Evolutionary conservation across 2,113 vertebrate species (phyloP).

Genomic region (Thymallus thymallus): DNA sequence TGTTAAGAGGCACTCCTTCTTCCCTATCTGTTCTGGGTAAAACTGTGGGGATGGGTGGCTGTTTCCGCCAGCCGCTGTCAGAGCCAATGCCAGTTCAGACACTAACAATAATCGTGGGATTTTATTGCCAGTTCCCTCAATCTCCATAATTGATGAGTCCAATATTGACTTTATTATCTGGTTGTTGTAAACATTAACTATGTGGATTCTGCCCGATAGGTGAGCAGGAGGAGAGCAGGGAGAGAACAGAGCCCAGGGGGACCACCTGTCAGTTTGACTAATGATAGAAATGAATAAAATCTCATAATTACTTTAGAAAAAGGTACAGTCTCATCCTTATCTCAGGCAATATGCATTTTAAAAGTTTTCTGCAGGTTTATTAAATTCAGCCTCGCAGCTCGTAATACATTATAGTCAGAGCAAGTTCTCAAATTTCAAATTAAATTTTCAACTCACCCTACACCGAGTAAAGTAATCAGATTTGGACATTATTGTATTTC

Average conservation of each 20-base stretch:
- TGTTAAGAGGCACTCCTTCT: constrained; percentile 59
- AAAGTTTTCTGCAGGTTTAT: constrained; percentile 77
- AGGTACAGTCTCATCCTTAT: constrained; percentile 77
- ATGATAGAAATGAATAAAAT: constrained; percentile 85
- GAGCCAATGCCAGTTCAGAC: constrained; percentile 55
- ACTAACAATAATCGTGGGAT: constrained; percentile 82
- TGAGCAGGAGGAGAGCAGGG: constrained; percentile 78
- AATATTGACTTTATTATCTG: constrained; percentile 95
- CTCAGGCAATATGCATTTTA: constrained; percentile 80
- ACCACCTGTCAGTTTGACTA: constrained; percentile 83
- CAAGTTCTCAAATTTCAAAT: constrained; percentile 83
- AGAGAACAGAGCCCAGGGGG: constrained; percentile 82
- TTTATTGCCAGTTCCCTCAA: constrained; percentile 81
- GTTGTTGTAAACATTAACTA: constrained; percentile 92
- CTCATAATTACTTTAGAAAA: constrained; percentile 83
- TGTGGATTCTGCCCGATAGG: constrained; percentile 75
- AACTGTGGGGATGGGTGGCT: constrained; percentile 27
- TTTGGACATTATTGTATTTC: constrained; percentile 80
- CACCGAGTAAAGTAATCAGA: constrained; percentile 71
- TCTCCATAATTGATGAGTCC: constrained; percentile 90
- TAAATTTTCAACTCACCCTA: constrained; percentile 74
- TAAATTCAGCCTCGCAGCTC: constrained; percentile 68
- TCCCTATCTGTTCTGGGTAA: constrained; percentile 46
- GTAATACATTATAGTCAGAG: constrained; percentile 76
- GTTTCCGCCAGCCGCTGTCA: constrained; percentile 51